phyloP scores from a whole-genome alignment of 2,797 vertebrate species.

The Lepidocolaptes lacrymiger region DNA sequence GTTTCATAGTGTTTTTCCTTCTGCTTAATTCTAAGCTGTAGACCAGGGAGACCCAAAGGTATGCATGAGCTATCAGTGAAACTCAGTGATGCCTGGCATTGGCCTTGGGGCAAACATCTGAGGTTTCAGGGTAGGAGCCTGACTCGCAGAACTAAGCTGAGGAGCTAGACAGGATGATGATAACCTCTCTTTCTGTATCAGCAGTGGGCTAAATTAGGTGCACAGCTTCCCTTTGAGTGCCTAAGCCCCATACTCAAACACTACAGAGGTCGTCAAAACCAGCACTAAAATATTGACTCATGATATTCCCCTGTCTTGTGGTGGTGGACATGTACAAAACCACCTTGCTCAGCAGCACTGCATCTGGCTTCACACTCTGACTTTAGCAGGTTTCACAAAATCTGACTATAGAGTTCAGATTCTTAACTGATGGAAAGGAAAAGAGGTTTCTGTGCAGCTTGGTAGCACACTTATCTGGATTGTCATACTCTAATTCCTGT shows the following conservation, averaged over 20 bases:
- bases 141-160: background rate
- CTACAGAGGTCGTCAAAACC: background rate
- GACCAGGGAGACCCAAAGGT: background rate
- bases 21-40: background rate
- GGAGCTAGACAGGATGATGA: background rate
- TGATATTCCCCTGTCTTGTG: background rate
- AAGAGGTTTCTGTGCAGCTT: background rate
- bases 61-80: background rate
- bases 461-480: background rate
- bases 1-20: background rate
- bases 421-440: background rate
- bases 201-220: background rate
- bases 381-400: background rate
- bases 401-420: background rate
- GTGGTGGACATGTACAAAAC: background rate
- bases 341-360: background rate
- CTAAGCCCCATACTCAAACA: background rate
- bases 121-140: background rate
- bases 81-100: background rate
- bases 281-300: background rate
- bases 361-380: background rate
- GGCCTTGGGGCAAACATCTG: background rate
- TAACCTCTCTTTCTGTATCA: background rate
- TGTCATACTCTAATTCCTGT: background rate
- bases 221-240: background rate